phyloP scores from a whole-genome alignment of 2,113 vertebrate species.

The Nothobranchius kuhntae region DNA sequence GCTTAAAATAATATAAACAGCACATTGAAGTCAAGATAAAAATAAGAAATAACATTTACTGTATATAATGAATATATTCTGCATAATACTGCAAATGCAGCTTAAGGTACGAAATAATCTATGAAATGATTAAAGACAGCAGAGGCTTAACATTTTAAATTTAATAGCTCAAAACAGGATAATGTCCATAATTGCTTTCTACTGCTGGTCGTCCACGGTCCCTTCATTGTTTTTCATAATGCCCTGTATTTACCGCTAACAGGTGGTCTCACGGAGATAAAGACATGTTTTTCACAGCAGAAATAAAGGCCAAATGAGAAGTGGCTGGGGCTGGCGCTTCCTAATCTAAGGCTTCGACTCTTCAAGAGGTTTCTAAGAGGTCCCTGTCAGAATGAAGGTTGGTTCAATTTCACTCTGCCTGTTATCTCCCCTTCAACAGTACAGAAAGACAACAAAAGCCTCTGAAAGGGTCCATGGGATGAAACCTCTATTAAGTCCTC shows the following conservation, averaged over 20 bases:
- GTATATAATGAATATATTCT: no score
- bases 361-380: constrained; percentile 11
- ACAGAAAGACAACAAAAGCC: constrained; percentile 18
- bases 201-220: neutral
- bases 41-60: no score
- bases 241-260: neutral
- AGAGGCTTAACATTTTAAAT: no score
- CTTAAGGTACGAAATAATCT: no score
- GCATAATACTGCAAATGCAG: no score
- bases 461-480: constrained; percentile 16
- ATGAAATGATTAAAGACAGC: no score
- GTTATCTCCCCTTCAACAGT: constrained; percentile 14
- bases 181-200: neutral
- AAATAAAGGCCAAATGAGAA: neutral
- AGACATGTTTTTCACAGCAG: neutral
- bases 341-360: neutral
- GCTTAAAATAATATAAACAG: no score
- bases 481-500: constrained; percentile 31
- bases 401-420: constrained; percentile 27
- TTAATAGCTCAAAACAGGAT: neutral
- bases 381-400: constrained; percentile 22
- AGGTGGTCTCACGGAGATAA: neutral
- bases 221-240: neutral
- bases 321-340: neutral
- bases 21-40: no score